Evolutionary conservation across 2,797 vertebrate species (phyloP), one percentile per base, ranked within the genome.

Genomic region (Protonibea diacanthus): DNA sequence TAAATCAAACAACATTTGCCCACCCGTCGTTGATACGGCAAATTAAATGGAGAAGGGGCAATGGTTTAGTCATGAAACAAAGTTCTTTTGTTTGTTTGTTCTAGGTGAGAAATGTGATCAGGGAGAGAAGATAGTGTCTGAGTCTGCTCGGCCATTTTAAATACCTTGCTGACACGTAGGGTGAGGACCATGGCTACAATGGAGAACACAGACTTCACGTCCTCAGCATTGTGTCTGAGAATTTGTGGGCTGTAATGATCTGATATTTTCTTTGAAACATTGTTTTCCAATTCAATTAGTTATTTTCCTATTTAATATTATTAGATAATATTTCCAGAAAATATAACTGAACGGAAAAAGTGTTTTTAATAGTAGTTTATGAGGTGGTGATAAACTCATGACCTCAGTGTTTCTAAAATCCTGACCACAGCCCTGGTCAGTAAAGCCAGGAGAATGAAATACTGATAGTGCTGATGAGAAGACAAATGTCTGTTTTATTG

Each of bases 1-100:
- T 52, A 59, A 84, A 84, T 85, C 56, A 73, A 71, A 59, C 51
- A 74, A 29, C 60, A 62, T 76, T 47, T 53, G 55, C 42, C 78
- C 27, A 67, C 51, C 13, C 61, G n/a, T 15, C 49, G 38, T 25
- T 53, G 52, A 74, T 21, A 49, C 33, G 10, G 45, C 13, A 27
- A 47, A 48, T 75, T 47, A 76, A 49, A 70, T 27, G 20, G 33
- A 63, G 29, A 14, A 25, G 20, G n/a, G 51, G 40, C 27, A 52
- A 33, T 74, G 21, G 56, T n/a, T 55, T 15, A 58, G 61, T 18
- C 47, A n/a, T n/a, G 3, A 57, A 61, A 42, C 40, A 68, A 71
- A 76, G 44, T 25, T 72, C 7, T 38, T 49, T 40, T 27, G 25
- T 27, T 29, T 78, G 66, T 68, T 14, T 72, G 23, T 74, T 76